phyloP scores from a whole-genome alignment of 2,888 invertebrate genomes.

The Lepidocyrtoides sp. region DNA sequence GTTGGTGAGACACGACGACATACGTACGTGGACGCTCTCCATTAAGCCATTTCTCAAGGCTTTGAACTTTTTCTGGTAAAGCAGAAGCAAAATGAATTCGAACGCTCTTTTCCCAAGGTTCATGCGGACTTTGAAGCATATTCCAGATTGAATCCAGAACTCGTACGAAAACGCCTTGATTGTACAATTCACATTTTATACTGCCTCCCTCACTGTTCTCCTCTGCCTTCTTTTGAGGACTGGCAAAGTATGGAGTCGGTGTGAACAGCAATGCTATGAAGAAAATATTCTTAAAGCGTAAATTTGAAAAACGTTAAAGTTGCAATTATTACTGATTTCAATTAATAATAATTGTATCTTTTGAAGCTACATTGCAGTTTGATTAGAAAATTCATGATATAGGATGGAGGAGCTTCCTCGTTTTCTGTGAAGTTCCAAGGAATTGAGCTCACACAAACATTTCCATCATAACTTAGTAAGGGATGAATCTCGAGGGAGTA shows the following conservation, averaged over 20 bases:
- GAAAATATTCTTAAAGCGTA: too few relatives aligned
- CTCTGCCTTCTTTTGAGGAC: conserved; percentile 98
- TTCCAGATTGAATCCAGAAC: conserved; percentile 96
- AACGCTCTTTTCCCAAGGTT: conserved; percentile 86
- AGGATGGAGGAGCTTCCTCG: conserved; percentile 87
- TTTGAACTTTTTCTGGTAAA: conserved; percentile 69
- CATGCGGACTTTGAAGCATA: conserved; percentile 92
- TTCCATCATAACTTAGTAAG: conserved; percentile 98
- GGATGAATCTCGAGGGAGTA: conserved; percentile 96
- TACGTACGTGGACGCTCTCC: neutral
- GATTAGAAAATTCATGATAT: conserved; percentile 94
- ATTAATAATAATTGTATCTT: too few relatives aligned
- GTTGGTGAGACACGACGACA: neutral
- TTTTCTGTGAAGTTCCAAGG: conserved; percentile 95
- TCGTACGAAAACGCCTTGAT: conserved; percentile 97
- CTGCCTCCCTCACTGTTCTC: conserved; percentile 95
- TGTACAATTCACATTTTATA: conserved; percentile 98
- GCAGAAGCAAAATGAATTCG: conserved; percentile 73
- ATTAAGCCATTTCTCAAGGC: conserved; percentile 67
- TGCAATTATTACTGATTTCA: too few relatives aligned
- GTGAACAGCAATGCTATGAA: conserved; percentile 94
- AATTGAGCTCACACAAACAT: conserved; percentile 96
- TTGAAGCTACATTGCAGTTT: conserved; percentile 92
- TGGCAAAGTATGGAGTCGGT: conserved; percentile 98
- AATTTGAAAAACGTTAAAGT: too few relatives aligned